These are phyloP conservation scores for Diadumene lineata DNA, from an alignment of 92 coral and sea anemone genomes.

Conservation along the genomic window DNA sequence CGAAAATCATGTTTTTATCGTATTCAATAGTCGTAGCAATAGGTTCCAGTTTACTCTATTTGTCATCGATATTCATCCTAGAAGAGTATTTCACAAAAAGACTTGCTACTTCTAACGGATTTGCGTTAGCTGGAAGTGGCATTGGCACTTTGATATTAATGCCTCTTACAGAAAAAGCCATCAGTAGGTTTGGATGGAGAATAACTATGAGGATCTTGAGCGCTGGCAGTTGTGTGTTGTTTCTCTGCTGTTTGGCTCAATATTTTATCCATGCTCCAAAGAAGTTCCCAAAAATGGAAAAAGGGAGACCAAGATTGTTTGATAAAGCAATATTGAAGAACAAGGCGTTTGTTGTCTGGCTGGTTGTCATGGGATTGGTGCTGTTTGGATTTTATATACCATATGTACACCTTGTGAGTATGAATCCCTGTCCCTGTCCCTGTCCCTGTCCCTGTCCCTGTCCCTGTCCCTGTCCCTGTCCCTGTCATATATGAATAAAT, in stretches of 20 bases:
- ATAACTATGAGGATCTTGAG: conserved; percentile 66
- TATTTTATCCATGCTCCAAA: conserved; percentile 13
- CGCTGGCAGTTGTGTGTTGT: conserved; percentile 30
- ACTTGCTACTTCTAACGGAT: conserved; percentile 83
- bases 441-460: too few relatives aligned
- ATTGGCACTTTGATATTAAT: conserved; percentile 76
- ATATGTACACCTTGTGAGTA: conserved; percentile 80
- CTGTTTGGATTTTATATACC: conserved; percentile 85
- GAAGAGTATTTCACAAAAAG: conserved; percentile 65
- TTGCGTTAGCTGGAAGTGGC: conserved; percentile 90
- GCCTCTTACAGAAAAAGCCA: conserved; percentile 59
- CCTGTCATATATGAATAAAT: too few relatives aligned
- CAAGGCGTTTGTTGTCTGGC: conserved; percentile 77
- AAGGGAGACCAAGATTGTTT: conserved; percentile 19
- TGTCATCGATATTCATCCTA: conserved; percentile 61
- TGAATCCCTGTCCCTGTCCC: background rate
- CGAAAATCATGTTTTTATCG: conserved; percentile 63
- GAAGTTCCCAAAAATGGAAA: background rate
- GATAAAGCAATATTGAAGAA: conserved; percentile 64
- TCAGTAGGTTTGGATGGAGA: conserved; percentile 71
- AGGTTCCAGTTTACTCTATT: conserved; percentile 70
- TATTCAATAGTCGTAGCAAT: conserved; percentile 66
- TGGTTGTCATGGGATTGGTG: conserved; percentile 56
- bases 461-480: too few relatives aligned
- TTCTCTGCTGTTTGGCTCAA: conserved; percentile 60